phyloP scores from a whole-genome alignment of 2,888 invertebrate genomes.

The Monochamus alternatus region DNA sequence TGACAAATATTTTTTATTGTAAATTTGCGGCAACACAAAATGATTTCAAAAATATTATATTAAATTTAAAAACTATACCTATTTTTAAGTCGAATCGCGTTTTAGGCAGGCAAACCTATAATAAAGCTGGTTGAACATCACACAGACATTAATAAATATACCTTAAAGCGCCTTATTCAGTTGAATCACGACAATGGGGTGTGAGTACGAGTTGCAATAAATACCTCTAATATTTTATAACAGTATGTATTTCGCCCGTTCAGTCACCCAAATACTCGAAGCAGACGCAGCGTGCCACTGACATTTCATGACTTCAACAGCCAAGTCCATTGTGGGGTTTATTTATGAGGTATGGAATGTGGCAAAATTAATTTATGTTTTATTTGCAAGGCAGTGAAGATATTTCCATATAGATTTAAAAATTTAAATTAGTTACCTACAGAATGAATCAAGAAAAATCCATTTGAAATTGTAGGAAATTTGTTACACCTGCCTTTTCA shows the following conservation, averaged over 20 bases:
- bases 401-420: not conserved
- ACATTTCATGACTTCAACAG: constrained; percentile 11
- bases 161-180: constrained; percentile 14
- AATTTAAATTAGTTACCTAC: not conserved
- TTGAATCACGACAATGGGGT: constrained; percentile 12
- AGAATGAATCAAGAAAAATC: too few relatives aligned
- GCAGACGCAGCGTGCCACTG: constrained; percentile 12
- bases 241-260: constrained; percentile 15
- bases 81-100: not conserved
- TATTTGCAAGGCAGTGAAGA: not conserved
- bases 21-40: too few relatives aligned
- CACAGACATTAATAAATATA: constrained; percentile 1
- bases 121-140: not conserved
- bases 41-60: too few relatives aligned
- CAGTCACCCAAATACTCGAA: constrained; percentile 1
- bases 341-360: not conserved
- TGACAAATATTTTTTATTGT: too few relatives aligned
- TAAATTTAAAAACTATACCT: too few relatives aligned
- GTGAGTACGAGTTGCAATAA: constrained; percentile 12
- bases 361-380: not conserved
- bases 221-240: constrained; percentile 21
- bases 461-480: too few relatives aligned
- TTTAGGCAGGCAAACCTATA: constrained; percentile 1
- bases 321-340: not conserved
- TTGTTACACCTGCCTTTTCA: too few relatives aligned